These are phyloP conservation scores for Melospiza melodia DNA, from an alignment of 2,113 vertebrate genomes.

Conservation along the genomic window DNA sequence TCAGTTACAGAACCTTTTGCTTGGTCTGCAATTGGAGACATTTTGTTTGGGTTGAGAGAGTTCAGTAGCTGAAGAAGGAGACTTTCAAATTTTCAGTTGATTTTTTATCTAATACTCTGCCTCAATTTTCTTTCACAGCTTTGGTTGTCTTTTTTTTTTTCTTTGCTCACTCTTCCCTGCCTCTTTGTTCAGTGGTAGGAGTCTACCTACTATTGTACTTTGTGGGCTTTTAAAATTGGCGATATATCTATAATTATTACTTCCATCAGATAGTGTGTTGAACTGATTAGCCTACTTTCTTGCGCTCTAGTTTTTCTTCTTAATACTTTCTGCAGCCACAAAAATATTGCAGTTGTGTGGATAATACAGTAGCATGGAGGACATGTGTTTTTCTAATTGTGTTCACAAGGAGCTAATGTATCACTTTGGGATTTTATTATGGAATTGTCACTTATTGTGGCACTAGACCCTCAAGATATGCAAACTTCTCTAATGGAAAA, in stretches of 20 bases:
- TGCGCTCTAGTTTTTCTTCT: background rate
- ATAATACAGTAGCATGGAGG: background rate
- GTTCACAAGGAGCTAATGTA: background rate
- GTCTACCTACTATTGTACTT: background rate
- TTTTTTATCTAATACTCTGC: background rate
- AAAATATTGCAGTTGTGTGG: background rate
- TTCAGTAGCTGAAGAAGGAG: background rate
- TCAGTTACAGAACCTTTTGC: background rate
- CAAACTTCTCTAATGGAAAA: background rate
- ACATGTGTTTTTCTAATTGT: background rate
- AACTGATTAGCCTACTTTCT: background rate
- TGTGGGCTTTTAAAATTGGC: background rate
- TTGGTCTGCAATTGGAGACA: background rate
- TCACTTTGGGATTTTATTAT: background rate
- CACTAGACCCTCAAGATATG: background rate
- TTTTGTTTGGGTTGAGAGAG: background rate
- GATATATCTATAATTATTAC: background rate
- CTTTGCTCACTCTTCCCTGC: background rate
- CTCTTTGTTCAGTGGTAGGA: background rate
- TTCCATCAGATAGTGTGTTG: background rate
- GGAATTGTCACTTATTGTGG: background rate
- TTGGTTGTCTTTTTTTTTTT: background rate
- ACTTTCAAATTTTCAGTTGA: background rate
- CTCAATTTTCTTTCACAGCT: constrained; percentile 4
- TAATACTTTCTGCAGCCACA: background rate